Evolutionary conservation across 2,888 invertebrate species (phyloP), one percentile per base, ranked within the genome.

Genomic region (Mycogona germanica): DNA sequence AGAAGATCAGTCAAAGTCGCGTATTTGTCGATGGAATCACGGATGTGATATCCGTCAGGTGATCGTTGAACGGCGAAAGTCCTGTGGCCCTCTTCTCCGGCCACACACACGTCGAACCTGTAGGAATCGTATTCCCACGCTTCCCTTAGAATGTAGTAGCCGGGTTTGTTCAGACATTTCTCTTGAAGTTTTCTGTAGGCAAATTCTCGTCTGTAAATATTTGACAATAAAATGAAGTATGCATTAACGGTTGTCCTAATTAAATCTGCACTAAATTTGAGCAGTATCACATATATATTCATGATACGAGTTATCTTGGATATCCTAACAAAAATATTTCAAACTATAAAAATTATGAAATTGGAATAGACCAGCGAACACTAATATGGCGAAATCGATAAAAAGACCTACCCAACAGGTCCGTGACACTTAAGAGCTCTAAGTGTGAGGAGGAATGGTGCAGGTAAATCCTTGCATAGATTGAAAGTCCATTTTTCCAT

Each of bases 401-500:
- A n/a, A n/a, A 44, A 26, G 45, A 38, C 19, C 45, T 51, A 44
- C 58, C 60, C 60, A 51, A 92, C 82, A 50, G 92, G 91, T 21
- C 92, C 92, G 70, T 92, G 92, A 64, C 87, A 88, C 70, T 84
- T 86, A 63, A 83, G 73, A 58, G 75, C 72, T 60, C 81, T 78
- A 21, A 91, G 69, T 62, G 77, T 78, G 63, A 78, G 77, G 55
- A 92, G 70, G 3, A 85, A 84, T 3, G 89, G 91, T 0, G 88
- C 85, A 54, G 78, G 74, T 53, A 87, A 78, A 63, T 87, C 83
- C 66, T 81, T 81, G 65, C 89, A 92, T 57, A 92, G 74, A 72
- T 89, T 88, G 65, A 87, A 87, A 37, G 84, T 89, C 89, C 89
- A 92, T 71, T 88, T 91, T 42, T 82, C 81, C 64, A 82, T 82